Evolutionary conservation across 2,113 vertebrate species (phyloP).

Genomic region (Calyptommatus sinebrachiatus): DNA sequence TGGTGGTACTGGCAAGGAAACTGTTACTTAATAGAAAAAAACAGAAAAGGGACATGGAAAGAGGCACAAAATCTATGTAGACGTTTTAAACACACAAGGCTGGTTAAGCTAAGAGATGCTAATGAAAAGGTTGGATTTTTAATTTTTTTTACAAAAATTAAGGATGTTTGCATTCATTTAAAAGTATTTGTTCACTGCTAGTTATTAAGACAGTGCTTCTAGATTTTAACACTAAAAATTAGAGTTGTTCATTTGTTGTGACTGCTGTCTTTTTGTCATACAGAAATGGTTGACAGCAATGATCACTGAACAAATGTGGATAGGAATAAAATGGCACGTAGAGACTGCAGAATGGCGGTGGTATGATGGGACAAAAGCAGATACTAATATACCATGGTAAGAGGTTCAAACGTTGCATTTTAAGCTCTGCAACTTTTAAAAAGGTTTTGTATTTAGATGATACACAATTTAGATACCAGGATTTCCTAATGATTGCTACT

Average conservation of each 20-base stretch:
- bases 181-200: not conserved
- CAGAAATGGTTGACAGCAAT: constrained; percentile 21
- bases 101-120: constrained; percentile 4
- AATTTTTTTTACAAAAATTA: not conserved
- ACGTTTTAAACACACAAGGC: constrained; percentile 10
- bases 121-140: constrained; percentile 29
- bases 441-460: no score
- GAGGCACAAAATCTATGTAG: constrained; percentile 2
- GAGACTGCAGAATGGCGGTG: not conserved
- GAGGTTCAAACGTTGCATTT: not conserved
- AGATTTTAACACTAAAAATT: not conserved
- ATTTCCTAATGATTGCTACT: no score
- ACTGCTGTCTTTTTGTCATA: not conserved
- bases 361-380: constrained; percentile 7
- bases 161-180: not conserved
- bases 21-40: constrained; percentile 31
- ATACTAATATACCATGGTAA: constrained; percentile 15
- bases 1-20: constrained; percentile 31
- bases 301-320: constrained; percentile 17
- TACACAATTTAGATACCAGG: no score
- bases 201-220: not conserved
- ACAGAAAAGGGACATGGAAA: constrained; percentile 15
- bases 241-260: not conserved
- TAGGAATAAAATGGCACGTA: constrained; percentile 24
- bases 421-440: no score